Evolutionary conservation across 2,797 vertebrate species (phyloP).

Genomic region (Cynopterus sphinx): DNA sequence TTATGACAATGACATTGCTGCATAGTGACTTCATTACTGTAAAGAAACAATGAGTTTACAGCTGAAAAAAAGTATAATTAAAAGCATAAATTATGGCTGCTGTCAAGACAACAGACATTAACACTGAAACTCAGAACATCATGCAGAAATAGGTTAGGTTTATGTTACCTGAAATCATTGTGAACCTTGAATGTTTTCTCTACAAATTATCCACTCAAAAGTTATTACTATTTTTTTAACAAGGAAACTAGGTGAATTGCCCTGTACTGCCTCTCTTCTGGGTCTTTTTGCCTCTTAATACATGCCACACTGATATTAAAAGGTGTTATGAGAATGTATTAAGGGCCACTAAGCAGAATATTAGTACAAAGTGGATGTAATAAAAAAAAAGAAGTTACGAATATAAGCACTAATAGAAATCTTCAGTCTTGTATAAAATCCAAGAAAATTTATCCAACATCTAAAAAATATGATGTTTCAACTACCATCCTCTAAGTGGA

Average conservation of each 20-base stretch:
- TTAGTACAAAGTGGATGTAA: conserved; percentile 77
- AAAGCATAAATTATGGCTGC: conserved; percentile 76
- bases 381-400: background rate
- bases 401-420: conserved; percentile 14
- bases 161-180: conserved; percentile 73
- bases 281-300: conserved; percentile 60
- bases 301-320: conserved; percentile 41
- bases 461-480: conserved; percentile 76
- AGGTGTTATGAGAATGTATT: conserved; percentile 47
- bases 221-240: conserved; percentile 66
- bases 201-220: conserved; percentile 72
- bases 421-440: background rate
- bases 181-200: conserved; percentile 70
- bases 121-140: conserved; percentile 66
- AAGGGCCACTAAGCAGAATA: conserved; percentile 64
- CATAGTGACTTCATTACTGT: conserved; percentile 74
- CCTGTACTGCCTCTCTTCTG: conserved; percentile 40
- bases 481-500: conserved; percentile 77
- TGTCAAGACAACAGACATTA: conserved; percentile 77
- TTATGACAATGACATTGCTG: conserved; percentile 72
- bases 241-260: conserved; percentile 60
- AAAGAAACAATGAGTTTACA: conserved; percentile 77
- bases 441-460: conserved; percentile 55
- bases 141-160: conserved; percentile 66
- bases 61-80: conserved; percentile 73